phyloP scores from a whole-genome alignment of 2,888 invertebrate species.

The Phanerotoma sp. region DNA sequence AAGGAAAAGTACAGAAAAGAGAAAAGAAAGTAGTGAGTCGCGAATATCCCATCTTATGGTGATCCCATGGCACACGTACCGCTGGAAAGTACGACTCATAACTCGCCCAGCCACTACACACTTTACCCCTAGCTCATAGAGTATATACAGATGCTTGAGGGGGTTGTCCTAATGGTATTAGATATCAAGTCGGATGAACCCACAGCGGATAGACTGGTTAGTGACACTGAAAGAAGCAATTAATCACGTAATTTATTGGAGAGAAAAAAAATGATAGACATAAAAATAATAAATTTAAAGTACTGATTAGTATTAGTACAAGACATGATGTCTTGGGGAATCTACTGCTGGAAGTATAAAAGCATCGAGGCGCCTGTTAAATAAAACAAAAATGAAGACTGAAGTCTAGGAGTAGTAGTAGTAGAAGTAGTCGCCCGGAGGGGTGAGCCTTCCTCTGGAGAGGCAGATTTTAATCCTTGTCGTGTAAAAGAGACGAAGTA shows the following conservation, averaged over 20 bases:
- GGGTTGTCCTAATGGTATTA: constrained; percentile 49
- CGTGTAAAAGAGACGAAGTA: constrained; percentile 38
- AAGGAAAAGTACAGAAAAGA: constrained; percentile 4
- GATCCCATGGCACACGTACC: constrained; percentile 52
- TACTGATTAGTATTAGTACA: not conserved
- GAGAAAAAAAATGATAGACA: not conserved
- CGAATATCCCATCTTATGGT: constrained; percentile 57
- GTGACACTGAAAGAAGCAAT: not conserved
- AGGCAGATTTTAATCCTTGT: constrained; percentile 56
- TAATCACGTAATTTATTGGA: not conserved
- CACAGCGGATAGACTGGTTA: not conserved
- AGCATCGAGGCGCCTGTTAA: constrained; percentile 8
- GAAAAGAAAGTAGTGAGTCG: constrained; percentile 25
- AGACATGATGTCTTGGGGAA: constrained; percentile 1
- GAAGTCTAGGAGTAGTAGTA: constrained; percentile 8
- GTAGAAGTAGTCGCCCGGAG: too few relatives aligned
- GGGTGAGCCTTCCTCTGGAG: constrained; percentile 10
- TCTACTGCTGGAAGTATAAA: constrained; percentile 3
- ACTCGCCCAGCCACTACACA: constrained; percentile 43
- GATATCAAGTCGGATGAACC: constrained; percentile 36
- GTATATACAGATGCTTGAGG: not conserved
- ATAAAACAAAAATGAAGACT: constrained; percentile 11
- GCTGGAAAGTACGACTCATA: constrained; percentile 47
- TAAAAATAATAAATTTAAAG: not conserved
- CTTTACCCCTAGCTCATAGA: constrained; percentile 35